phyloP scores from a whole-genome alignment of 2,113 vertebrate species.

The Gorsachius goisagi region DNA sequence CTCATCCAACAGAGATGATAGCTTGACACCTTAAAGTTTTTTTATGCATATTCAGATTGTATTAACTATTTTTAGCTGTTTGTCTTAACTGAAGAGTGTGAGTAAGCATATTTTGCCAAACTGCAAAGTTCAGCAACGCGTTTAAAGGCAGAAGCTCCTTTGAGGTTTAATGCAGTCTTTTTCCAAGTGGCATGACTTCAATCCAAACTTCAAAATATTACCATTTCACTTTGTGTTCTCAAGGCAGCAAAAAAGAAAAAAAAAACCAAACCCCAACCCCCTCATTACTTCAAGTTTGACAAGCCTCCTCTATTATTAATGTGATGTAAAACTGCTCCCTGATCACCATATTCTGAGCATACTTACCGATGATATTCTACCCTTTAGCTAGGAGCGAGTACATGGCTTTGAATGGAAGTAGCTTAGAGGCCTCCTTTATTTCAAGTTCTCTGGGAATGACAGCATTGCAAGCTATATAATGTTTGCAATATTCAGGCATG shows the following conservation, averaged over 20 bases:
- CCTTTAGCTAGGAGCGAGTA: background rate
- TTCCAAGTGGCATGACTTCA: background rate
- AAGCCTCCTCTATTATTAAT: background rate
- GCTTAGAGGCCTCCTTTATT: background rate
- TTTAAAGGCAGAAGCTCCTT: constrained; percentile 30
- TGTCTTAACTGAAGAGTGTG: constrained; percentile 1
- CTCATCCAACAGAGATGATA: background rate
- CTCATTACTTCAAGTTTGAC: background rate
- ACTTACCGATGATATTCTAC: background rate
- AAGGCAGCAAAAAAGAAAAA: background rate
- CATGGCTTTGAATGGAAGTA: background rate
- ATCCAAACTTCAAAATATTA: background rate
- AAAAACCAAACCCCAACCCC: no score
- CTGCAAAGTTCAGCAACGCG: constrained; percentile 16
- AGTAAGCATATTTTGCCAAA: constrained; percentile 37
- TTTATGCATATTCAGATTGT: constrained; percentile 41
- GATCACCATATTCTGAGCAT: background rate
- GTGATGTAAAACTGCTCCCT: background rate
- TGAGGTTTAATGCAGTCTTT: constrained; percentile 24
- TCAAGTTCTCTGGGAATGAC: background rate
- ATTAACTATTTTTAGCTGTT: constrained; percentile 37
- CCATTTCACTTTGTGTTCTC: background rate
- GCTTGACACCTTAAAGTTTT: background rate
- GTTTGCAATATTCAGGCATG: background rate
- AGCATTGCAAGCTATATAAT: background rate